Evolutionary conservation across 2,797 vertebrate species (phyloP).

Genomic region (Anolis apletophallus): DNA sequence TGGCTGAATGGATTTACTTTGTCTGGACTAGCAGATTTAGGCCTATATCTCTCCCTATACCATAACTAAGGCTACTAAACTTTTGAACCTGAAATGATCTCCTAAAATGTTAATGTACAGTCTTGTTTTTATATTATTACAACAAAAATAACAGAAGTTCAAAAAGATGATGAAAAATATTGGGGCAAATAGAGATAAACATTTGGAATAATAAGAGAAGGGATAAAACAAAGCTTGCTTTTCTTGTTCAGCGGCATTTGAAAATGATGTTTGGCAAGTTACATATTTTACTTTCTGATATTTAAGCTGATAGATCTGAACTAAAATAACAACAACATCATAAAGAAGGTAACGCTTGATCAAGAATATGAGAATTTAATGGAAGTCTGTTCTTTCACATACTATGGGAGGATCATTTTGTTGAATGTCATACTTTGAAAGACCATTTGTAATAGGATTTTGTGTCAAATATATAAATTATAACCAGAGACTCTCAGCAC

Average conservation of each 20-base stretch:
- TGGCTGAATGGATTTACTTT: too few relatives aligned
- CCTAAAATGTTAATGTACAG: background rate
- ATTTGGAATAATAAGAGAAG: background rate
- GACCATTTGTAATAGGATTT: slow-evolving; percentile 24
- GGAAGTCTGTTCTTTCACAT: slow-evolving; percentile 27
- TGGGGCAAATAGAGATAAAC: background rate
- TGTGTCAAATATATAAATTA: slow-evolving; percentile 33
- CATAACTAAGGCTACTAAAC: background rate
- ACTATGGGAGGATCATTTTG: slow-evolving; percentile 7
- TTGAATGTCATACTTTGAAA: slow-evolving; percentile 52
- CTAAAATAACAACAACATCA: slow-evolving; percentile 1
- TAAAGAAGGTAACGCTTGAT: slow-evolving; percentile 6
- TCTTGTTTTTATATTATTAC: background rate
- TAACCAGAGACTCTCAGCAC: slow-evolving; percentile 17
- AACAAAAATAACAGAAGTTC: background rate
- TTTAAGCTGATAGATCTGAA: background rate
- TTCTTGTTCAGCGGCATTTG: background rate
- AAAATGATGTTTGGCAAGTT: background rate
- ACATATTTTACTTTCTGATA: background rate
- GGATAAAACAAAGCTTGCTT: background rate
- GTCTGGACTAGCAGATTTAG: too few relatives aligned
- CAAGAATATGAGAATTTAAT: slow-evolving; percentile 3
- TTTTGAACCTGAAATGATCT: background rate
- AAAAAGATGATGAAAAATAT: background rate
- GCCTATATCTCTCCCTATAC: background rate